phyloP scores from a whole-genome alignment of 2,113 vertebrate species.

The Mesembrinibis cayennensis region DNA sequence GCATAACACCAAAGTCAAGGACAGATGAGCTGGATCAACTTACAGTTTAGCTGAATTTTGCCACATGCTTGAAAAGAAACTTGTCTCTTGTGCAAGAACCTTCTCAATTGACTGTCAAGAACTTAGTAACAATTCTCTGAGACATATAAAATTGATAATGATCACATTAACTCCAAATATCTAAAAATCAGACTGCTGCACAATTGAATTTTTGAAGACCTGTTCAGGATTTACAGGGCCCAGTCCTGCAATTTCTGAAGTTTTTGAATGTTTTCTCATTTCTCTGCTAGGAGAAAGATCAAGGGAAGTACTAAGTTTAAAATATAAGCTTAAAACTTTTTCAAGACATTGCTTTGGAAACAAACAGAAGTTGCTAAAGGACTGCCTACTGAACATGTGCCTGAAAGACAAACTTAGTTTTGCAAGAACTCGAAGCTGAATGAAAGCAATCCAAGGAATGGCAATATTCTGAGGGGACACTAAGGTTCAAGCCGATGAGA shows the following conservation, averaged over 20 bases:
- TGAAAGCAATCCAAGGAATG: background rate
- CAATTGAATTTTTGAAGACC: background rate
- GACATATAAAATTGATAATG: accelerated
- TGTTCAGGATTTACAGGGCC: background rate
- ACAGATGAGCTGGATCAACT: background rate
- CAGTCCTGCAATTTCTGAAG: background rate
- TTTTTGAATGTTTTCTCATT: background rate
- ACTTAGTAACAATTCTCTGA: background rate
- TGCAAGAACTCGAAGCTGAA: background rate
- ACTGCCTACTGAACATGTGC: background rate
- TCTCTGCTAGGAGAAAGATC: background rate
- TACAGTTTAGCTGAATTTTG: background rate
- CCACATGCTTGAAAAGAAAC: background rate
- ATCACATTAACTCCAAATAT: background rate
- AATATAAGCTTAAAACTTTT: background rate
- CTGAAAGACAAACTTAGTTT: background rate
- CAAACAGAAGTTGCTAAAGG: background rate
- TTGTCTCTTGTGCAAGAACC: background rate
- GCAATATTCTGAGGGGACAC: background rate
- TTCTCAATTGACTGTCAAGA: background rate
- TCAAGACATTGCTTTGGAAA: background rate
- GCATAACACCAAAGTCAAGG: background rate
- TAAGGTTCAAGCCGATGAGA: background rate
- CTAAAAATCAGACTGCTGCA: background rate
- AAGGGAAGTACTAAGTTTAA: background rate